Base-by-base conservation (phyloP, 1,140 invertebrate genomes). In the Panagrolaimus sp. region DNA sequence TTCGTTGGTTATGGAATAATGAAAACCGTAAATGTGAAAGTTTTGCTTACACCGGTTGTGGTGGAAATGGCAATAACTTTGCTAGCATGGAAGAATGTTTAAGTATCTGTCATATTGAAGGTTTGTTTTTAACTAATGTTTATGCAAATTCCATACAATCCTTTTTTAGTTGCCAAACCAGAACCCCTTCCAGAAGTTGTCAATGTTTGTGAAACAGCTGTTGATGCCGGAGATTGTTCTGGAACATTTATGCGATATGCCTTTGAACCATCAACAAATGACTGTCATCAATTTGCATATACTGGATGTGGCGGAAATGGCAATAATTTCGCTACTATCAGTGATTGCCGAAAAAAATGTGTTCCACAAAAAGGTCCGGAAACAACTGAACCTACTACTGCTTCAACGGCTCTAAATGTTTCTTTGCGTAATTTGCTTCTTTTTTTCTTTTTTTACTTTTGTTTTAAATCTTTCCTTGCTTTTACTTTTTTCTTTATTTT, bases 11-110 rank as follows among this genome's bases (percentile, higher is more conserved):
- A 83, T 92, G 88, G 82, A 87, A 92, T 74, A 69, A 78, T 0
- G 46, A 76, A 66, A 47, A 82, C 63, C 70, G 76, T 11, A 11
- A 83, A 83, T 71, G 83, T 78, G 74, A 92, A 89, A 82, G 86
- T 74, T 95, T 95, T 84, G 85, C 84, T 11, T 96, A 91, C 79
- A 88, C 89, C 57, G 92, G 93, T 69, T 93, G 91, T 83, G 88
- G 88, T 46, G 92, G 92, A 61, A 93, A 91, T 74, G 88, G 87
- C 25, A 94, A 94, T 83, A 88, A 77, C 53, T 76, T 74, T 44
- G 71, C 65, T 9, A 76, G 63, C 63, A 61, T 45, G 8, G 79
- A 81, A 63, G 80, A 82, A 65, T 82, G 80, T 65, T 53, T 83
- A 43, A 72, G 76, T 25, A 70, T 72, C 42, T 80, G 78, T 66